Percentiles rank a stretch among this genome's conserved stretches.
phyloP scores from a whole-genome alignment of 1,140 invertebrate species.

The Drosophila repleta region DNA sequence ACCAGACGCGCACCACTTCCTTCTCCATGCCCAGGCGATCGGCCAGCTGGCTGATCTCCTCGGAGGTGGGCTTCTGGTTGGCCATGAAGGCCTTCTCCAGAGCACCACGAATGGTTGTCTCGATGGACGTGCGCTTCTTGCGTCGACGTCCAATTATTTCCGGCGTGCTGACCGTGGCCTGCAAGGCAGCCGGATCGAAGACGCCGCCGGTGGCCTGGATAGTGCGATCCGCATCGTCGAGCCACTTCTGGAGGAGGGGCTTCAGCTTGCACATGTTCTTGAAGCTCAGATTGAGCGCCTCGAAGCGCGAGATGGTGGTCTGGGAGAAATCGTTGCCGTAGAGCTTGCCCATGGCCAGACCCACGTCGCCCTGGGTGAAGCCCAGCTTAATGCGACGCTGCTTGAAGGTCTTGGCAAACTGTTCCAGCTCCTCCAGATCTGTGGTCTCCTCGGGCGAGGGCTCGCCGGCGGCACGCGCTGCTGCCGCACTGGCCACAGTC shows the following conservation, averaged over 20 bases:
- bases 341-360: constrained; percentile 98
- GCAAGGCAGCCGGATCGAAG: constrained; percentile 87
- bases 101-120: constrained; percentile 95
- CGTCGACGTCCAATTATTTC: constrained; percentile 95
- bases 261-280: constrained; percentile 99
- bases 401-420: constrained; percentile 98
- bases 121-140: constrained; percentile 99
- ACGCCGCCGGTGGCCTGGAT: constrained; percentile 89
- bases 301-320: constrained; percentile 99
- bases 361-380: constrained; percentile 99
- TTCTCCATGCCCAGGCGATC: constrained; percentile 98
- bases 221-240: constrained; percentile 97
- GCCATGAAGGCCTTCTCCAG: constrained; percentile 97
- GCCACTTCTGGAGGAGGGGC: constrained; percentile 98
- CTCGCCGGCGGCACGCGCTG: constrained; percentile 87
- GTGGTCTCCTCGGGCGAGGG: constrained; percentile 95
- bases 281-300: constrained; percentile 98
- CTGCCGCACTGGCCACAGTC: constrained; percentile 80
- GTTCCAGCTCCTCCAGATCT: constrained; percentile 97
- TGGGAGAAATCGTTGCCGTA: constrained; percentile 99
- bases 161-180: constrained; percentile 91
- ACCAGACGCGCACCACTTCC: constrained; percentile 98
- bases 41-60: constrained; percentile 96
- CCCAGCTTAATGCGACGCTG: constrained; percentile 97
- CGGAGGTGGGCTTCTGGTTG: constrained; percentile 98